Conservation (phyloP, 2,888 invertebrate genomes). For the Helleia helle region DNA sequence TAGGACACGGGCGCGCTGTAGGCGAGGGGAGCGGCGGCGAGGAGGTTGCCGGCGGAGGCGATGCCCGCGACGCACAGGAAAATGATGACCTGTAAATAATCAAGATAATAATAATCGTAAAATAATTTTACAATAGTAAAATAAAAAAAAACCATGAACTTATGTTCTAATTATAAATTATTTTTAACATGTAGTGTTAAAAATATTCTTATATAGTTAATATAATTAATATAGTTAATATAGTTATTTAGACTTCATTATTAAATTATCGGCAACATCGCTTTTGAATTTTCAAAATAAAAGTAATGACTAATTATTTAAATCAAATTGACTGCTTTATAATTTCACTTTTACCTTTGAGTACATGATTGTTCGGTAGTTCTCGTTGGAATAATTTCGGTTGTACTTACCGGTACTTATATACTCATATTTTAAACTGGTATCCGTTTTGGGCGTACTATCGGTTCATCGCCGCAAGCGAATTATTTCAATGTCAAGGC, state of each 20-base stretch:
- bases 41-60: slow-evolving; percentile 74
- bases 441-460: slow-evolving; percentile 30
- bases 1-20: slow-evolving; percentile 60
- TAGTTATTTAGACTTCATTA: too few relatives aligned
- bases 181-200: too few relatives aligned
- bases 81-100: slow-evolving; percentile 54
- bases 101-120: neutral
- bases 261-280: too few relatives aligned
- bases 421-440: slow-evolving; percentile 43
- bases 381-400: slow-evolving; percentile 52
- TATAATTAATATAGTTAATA: too few relatives aligned
- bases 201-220: too few relatives aligned
- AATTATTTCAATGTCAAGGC: slow-evolving; percentile 53
- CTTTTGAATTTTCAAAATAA: too few relatives aligned
- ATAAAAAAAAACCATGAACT: too few relatives aligned
- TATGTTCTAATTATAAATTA: too few relatives aligned
- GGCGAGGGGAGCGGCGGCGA: slow-evolving; percentile 69
- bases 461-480: slow-evolving; percentile 39
- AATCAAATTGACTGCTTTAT: neutral
- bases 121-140: neutral
- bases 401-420: slow-evolving; percentile 59
- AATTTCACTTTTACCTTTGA: slow-evolving; percentile 45
- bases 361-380: slow-evolving; percentile 53
- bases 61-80: slow-evolving; percentile 74
- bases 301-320: too few relatives aligned